Percentiles rank a stretch among this genome's conserved stretches.
Conservation (phyloP, 2,113 vertebrate species). For the Crotophaga sulcirostris region DNA sequence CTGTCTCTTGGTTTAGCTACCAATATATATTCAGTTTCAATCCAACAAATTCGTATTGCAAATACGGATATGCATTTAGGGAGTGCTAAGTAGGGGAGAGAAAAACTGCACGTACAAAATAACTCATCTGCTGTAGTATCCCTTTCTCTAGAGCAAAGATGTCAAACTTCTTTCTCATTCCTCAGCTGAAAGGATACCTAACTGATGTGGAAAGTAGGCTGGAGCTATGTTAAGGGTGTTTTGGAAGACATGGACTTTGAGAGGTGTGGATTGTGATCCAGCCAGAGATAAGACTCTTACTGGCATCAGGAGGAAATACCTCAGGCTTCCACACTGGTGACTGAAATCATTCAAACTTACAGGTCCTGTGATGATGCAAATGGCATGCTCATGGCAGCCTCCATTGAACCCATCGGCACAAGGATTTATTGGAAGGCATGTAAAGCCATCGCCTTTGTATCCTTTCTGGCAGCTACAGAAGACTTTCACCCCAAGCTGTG, state of each 20-base stretch:
- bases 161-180: not conserved
- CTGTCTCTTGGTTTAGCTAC: not conserved
- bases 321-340: not conserved
- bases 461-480: constrained; percentile 84
- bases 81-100: not conserved
- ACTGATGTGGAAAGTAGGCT: not conserved
- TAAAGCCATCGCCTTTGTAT: constrained; percentile 85
- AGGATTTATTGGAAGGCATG: constrained; percentile 82
- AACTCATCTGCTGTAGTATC: not conserved
- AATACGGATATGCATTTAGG: not conserved
- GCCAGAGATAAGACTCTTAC: not conserved
- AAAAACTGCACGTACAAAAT: not conserved
- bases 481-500: constrained; percentile 78
- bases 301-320: not conserved
- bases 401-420: constrained; percentile 83
- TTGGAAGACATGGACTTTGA: not conserved
- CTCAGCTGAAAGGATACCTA: not conserved
- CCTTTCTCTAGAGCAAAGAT: not conserved
- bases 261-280: not conserved
- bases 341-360: constrained; percentile 74
- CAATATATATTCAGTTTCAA: not conserved
- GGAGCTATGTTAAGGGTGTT: not conserved
- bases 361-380: constrained; percentile 85
- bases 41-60: not conserved
- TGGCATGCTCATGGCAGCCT: constrained; percentile 89